Base-by-base conservation (phyloP, 2,113 vertebrate genomes). In the Mirounga angustirostris region DNA sequence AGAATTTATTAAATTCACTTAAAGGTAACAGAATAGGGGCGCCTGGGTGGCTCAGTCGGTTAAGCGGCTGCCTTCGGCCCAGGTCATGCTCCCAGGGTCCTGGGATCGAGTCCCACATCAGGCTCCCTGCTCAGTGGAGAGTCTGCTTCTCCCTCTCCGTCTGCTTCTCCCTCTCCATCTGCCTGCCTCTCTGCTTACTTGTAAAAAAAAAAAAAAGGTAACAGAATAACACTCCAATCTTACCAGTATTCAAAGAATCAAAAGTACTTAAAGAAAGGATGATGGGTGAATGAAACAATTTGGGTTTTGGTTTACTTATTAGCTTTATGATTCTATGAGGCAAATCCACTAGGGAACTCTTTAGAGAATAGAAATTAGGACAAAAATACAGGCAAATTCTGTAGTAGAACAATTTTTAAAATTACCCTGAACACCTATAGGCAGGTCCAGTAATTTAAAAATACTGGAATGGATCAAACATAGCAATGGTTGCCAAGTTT, bases 211-310 rank as follows among this genome's bases (percentile, higher is more conserved):
- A n/a, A n/a, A n/a, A 91, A 67, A 10, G 18, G 5, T 54, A 90
- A 88, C 7, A 56, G 56, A 82, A 10, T 87, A 95, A 73, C 21
- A 79, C 0, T 89, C 12, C 16, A 82, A 86, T 89, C 26, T 95
- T 78, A 69, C 74, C 50, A 63, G 22, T 71, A 79, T 54, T 91
- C 50, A 94, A 69, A 91, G 12, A 89, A 90, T 79, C 15, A 83
- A 78, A 96, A 95, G 16, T 88, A 94, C 19, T 80, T 81, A 83
- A 79, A 56, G 46, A 91, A 85, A n/a, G 43, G 67, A 84, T 24
- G 21, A 69, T 54, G 4, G 52, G 9, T 4, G 30, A 93, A 50
- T 43, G 36, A 93, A 91, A 74, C 16, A 88, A 5, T 24, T 18
- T 30, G 13, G 46, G 13, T 33, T 88, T 89, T 74, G 40, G 11